These are phyloP conservation scores for Mellivora capensis DNA, from an alignment of 2,113 vertebrate genomes.

Conservation along the genomic window DNA sequence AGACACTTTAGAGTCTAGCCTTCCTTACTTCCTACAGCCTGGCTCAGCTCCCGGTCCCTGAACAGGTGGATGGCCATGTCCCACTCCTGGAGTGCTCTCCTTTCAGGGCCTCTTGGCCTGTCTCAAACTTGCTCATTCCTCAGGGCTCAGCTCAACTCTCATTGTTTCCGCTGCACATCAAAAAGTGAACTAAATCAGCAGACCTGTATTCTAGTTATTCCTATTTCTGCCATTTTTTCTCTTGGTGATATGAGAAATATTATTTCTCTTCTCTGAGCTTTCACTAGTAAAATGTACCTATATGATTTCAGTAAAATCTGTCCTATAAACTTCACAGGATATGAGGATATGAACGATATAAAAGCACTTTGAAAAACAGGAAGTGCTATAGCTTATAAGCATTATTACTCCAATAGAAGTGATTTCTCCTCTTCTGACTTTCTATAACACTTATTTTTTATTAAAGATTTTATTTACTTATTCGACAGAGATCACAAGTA, in stretches of 20 bases:
- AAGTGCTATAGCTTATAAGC: neutral
- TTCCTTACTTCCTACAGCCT: neutral
- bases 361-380: neutral
- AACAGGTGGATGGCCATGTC: neutral
- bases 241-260: neutral
- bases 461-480: too few relatives aligned
- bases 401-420: neutral
- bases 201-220: neutral
- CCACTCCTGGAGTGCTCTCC: neutral
- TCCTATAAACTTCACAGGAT: neutral
- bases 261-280: neutral
- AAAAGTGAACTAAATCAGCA: neutral
- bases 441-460: neutral
- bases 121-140: neutral
- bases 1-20: neutral
- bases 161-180: neutral
- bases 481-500: too few relatives aligned
- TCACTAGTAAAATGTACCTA: neutral
- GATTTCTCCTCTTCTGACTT: neutral
- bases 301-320: neutral
- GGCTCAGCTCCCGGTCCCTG: neutral
- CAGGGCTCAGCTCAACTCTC: neutral
- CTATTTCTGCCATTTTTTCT: neutral
- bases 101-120: neutral
- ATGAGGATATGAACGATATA: neutral